A percentile compares a stretch with the other conserved stretches of the same genome.
Evolutionary conservation across 2,888 invertebrate genomes (phyloP).

Genomic region (Pristionchus maxplancki): DNA sequence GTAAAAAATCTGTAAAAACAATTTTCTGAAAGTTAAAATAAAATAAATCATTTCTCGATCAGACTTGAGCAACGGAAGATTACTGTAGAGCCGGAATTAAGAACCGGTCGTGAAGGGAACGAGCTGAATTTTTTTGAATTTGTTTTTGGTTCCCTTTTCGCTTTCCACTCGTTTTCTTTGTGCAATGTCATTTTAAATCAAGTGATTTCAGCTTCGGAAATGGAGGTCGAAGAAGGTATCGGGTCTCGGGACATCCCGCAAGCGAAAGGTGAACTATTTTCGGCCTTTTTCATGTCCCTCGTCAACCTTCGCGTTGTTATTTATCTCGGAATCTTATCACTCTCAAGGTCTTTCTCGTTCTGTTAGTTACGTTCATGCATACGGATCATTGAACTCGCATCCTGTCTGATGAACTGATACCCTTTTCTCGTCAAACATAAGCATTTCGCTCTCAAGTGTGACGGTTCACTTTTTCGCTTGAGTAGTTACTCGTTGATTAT

Average conservation of each 20-base stretch:
- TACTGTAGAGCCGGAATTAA: constrained; percentile 17
- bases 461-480: too few relatives aligned
- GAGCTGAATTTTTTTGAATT: neutral
- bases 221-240: constrained; percentile 2
- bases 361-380: neutral
- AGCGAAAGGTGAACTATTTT: neutral
- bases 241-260: neutral
- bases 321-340: neutral
- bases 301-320: neutral
- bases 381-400: too few relatives aligned
- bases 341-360: neutral
- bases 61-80: too few relatives aligned
- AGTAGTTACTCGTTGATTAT: too few relatives aligned
- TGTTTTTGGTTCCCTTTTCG: neutral
- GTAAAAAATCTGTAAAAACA: neutral
- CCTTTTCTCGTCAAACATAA: too few relatives aligned
- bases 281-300: neutral
- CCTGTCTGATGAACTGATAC: too few relatives aligned
- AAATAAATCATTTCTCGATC: neutral
- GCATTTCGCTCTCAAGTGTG: too few relatives aligned
- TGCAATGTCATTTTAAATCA: neutral
- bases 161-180: neutral
- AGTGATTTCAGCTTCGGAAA: neutral
- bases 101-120: neutral
- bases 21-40: neutral